A percentile compares a stretch with the other conserved stretches of the same genome.
Evolutionary conservation across 2,797 vertebrate species (phyloP).

Genomic region (Rhabdophis nuchalis): DNA sequence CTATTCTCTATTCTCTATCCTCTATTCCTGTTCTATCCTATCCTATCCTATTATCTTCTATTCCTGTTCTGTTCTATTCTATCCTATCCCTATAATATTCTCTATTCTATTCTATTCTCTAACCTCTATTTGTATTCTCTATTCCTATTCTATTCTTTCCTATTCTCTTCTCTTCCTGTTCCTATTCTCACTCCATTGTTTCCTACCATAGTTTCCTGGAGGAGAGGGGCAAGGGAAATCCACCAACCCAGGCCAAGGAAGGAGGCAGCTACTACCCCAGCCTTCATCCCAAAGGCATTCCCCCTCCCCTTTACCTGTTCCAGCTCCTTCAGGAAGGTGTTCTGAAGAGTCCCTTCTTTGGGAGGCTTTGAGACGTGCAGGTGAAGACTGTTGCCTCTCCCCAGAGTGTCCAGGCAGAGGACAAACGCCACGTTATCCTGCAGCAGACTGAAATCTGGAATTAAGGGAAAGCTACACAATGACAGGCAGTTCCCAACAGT

Average conservation of each 20-base stretch:
- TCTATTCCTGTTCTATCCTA: no score
- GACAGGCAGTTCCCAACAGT: not conserved
- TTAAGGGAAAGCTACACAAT: slow-evolving; percentile 3
- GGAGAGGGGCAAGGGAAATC: no score
- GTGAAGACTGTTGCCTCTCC: slow-evolving; percentile 82
- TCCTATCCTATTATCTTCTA: no score
- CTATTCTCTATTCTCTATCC: no score
- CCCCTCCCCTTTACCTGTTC: slow-evolving; percentile 74
- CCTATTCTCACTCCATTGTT: not conserved
- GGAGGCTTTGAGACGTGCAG: slow-evolving; percentile 97
- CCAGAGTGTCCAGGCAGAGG: slow-evolving; percentile 92
- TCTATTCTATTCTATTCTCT: no score
- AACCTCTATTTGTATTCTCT: no score
- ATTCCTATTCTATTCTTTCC: no score
- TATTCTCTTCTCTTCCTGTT: no score
- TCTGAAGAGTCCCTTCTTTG: slow-evolving; percentile 89
- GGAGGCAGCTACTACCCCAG: not conserved
- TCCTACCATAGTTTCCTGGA: not conserved
- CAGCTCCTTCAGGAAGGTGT: slow-evolving; percentile 85
- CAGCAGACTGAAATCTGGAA: slow-evolving; percentile 90
- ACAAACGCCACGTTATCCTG: slow-evolving; percentile 98
- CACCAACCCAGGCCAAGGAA: no score
- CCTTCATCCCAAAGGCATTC: not conserved
- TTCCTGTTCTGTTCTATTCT: no score
- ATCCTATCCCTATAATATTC: no score